Conservation (phyloP, 2,888 invertebrate genomes). For the Pterostichus niger region DNA sequence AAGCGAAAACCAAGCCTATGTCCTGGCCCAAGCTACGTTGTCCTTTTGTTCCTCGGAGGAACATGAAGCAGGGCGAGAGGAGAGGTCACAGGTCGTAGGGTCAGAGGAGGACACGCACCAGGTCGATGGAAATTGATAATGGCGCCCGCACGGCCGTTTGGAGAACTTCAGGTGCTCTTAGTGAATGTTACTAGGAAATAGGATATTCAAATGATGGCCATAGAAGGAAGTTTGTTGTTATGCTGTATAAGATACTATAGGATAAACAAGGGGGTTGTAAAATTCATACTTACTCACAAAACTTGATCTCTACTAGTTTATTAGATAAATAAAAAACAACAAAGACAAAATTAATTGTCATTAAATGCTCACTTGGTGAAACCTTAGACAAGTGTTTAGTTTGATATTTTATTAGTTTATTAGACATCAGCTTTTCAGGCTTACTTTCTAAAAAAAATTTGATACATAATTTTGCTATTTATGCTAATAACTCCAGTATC, state of each 20-base stretch:
- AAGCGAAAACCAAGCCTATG: slow-evolving; percentile 26
- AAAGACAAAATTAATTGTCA: too few species aligned
- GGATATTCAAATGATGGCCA: slow-evolving; percentile 1
- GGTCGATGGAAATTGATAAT: slow-evolving; percentile 51
- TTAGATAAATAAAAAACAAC: too few species aligned
- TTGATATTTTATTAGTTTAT: too few species aligned
- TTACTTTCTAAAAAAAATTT: too few species aligned
- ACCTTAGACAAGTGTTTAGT: too few species aligned
- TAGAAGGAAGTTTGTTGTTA: too few species aligned
- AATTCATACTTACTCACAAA: background rate
- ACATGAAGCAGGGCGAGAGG: background rate
- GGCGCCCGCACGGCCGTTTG: slow-evolving; percentile 12
- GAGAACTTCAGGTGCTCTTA: slow-evolving; percentile 7
- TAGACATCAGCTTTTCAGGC: too few species aligned
- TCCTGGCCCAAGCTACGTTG: background rate
- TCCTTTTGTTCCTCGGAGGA: slow-evolving; percentile 39
- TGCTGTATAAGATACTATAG: background rate
- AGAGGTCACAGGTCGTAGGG: slow-evolving; percentile 22
- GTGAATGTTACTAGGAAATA: background rate
- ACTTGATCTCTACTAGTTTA: too few species aligned
- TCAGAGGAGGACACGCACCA: slow-evolving; percentile 18
- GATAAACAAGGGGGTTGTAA: background rate
- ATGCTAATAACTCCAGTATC: too few species aligned
- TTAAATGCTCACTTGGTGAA: too few species aligned
- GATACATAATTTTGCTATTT: too few species aligned